Conservation (phyloP, 92 coral and sea anemone species). For the Porites evermanni region DNA sequence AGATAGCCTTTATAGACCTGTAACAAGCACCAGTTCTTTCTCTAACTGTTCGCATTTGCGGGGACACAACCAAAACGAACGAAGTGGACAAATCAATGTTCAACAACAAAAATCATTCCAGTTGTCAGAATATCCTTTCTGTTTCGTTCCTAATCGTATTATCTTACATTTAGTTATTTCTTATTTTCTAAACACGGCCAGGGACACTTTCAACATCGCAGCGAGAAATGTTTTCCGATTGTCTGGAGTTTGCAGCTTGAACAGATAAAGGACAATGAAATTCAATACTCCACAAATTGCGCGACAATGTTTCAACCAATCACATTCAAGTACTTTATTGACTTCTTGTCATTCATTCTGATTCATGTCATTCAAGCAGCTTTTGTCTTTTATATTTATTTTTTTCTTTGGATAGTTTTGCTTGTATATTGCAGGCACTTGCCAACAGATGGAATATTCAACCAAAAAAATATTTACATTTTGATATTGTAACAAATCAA, state of each 20-base stretch:
- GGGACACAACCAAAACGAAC: slow-evolving; percentile 2
- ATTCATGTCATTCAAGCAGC: slow-evolving; percentile 3
- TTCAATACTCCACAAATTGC: slow-evolving; percentile 5
- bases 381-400: too few relatives aligned
- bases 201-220: background rate
- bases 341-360: background rate
- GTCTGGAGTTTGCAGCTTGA: background rate
- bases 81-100: background rate
- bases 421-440: too few relatives aligned
- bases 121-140: background rate
- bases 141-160: background rate
- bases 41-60: background rate
- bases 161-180: background rate
- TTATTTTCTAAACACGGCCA: slow-evolving; percentile 22
- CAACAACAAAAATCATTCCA: background rate
- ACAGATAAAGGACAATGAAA: background rate
- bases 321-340: slow-evolving; percentile 5
- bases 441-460: too few relatives aligned
- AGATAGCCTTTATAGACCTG: slow-evolving; percentile 10
- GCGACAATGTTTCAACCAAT: slow-evolving; percentile 30
- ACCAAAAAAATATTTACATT: too few relatives aligned
- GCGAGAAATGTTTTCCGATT: background rate
- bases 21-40: background rate
- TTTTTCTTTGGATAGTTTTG: too few relatives aligned
- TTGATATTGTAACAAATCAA: too few relatives aligned